These are phyloP conservation scores for Oryzias sinensis DNA, from an alignment of 2,797 vertebrate genomes.

Conservation along the genomic window DNA sequence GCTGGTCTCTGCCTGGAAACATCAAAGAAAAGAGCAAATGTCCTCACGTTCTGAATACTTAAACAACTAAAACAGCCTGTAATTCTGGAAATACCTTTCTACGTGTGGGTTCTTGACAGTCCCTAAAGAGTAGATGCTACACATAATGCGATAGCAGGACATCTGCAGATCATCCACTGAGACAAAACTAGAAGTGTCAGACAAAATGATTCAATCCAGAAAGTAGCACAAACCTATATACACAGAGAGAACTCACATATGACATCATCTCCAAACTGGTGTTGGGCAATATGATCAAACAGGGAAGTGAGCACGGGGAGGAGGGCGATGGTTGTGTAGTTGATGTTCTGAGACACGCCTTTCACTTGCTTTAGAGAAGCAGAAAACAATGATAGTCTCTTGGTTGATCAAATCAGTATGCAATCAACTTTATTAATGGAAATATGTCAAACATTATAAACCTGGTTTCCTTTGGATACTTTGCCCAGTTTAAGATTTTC, in stretches of 20 bases:
- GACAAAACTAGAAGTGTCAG: conserved; percentile 3
- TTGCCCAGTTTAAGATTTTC: conserved; percentile 93
- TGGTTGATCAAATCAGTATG: neutral
- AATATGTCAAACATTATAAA: conserved; percentile 9
- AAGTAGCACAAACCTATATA: neutral
- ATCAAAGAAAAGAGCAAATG: neutral
- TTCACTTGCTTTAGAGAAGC: conserved; percentile 79
- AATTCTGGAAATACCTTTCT: conserved; percentile 82
- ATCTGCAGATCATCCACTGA: conserved; percentile 95
- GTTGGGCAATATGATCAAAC: conserved; percentile 92
- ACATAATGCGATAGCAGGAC: conserved; percentile 93
- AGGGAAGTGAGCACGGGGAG: conserved; percentile 91
- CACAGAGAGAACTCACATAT: conserved; percentile 78
- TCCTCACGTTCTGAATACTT: neutral
- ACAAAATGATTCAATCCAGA: conserved; percentile 6
- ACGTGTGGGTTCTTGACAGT: conserved; percentile 91
- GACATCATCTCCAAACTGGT: conserved; percentile 93
- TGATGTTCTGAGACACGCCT: conserved; percentile 93
- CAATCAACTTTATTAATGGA: too few relatives aligned
- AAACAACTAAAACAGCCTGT: neutral
- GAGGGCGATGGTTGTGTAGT: conserved; percentile 91
- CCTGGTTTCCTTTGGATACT: conserved; percentile 89
- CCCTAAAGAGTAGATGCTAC: conserved; percentile 95
- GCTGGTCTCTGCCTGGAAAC: conserved; percentile 86
- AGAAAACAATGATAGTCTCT: neutral